Base-by-base conservation (phyloP, 2,113 vertebrate species). In the Neoarius graeffei region DNA sequence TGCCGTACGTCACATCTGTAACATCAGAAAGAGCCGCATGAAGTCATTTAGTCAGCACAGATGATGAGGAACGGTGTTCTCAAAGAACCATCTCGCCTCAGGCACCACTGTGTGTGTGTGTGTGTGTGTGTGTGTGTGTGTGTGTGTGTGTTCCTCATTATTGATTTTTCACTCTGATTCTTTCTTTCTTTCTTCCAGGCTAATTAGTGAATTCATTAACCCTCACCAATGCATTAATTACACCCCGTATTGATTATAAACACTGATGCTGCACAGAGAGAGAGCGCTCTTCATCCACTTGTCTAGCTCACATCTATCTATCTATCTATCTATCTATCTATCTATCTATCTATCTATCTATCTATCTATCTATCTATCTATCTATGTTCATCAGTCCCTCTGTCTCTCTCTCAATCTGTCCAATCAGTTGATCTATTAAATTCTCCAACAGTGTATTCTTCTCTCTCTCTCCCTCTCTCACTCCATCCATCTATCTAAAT, bases 121-220 rank as follows among this genome's bases (percentile, higher is more conserved):
- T 27, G 0, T 71, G 27, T 71, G 67, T 71, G 67, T 35, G 67
- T 71, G 23, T 66, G 25, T n/a, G 62, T 66, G 62, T 64, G 59
- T 60, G 67, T 73, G 27, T 42, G 66, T 71, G 69, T 71, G 69
- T 71, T 82, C 4, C 30, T 62, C 81, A 48, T 64, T 64, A 60
- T 83, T 64, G 81, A 48, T 9, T 19, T 57, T 54, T 25, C 74
- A 57, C n/a, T 60, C 30, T 1, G 42, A 62, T 82, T 35, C 11
- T 59, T 42, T 59, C 57, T 59, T 42, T 59, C 57, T 82, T 83
- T 48, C 35, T 10, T 83, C 56, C 15, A 60, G 80, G 56, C 80
- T 81, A 60, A 81, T 81, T 81, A 81, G 56, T 35, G 57, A 60
- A 60, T 27, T 59, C 57, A 11, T 81, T 81, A 81, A 60, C 80